phyloP scores from a whole-genome alignment of 1,140 invertebrate species.

The Eufriesea mexicana region DNA sequence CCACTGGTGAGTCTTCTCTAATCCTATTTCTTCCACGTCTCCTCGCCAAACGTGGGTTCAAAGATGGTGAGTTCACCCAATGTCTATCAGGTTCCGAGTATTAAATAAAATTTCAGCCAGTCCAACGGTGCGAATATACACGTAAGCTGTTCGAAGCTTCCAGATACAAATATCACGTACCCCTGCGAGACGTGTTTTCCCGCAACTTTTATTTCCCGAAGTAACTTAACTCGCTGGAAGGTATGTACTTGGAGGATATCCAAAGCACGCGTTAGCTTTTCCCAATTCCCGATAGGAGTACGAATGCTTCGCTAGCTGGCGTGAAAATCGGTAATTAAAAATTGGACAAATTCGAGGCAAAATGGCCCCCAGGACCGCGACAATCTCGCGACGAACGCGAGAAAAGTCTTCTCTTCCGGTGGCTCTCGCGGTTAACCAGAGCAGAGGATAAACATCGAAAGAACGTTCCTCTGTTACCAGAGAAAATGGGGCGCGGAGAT shows the following conservation, averaged over 20 bases:
- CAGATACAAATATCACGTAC: neutral
- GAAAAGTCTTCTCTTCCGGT: neutral
- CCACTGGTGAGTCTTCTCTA: too few species aligned
- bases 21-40: neutral
- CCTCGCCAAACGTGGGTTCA: neutral
- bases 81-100: neutral
- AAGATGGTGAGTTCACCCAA: too few species aligned
- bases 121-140: neutral
- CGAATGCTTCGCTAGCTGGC: neutral
- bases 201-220: conserved; percentile 6
- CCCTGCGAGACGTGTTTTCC: neutral
- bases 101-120: conserved; percentile 15
- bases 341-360: neutral
- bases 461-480: neutral
- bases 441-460: conserved; percentile 5
- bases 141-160: neutral
- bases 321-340: neutral
- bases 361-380: neutral
- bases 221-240: neutral
- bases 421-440: neutral
- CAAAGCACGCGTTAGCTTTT: neutral
- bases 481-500: conserved; percentile 29
- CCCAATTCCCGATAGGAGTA: neutral
- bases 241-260: neutral
- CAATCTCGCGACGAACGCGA: neutral